Evolutionary conservation across 2,888 invertebrate species (phyloP).

Genomic region (Agrochola macilenta): DNA sequence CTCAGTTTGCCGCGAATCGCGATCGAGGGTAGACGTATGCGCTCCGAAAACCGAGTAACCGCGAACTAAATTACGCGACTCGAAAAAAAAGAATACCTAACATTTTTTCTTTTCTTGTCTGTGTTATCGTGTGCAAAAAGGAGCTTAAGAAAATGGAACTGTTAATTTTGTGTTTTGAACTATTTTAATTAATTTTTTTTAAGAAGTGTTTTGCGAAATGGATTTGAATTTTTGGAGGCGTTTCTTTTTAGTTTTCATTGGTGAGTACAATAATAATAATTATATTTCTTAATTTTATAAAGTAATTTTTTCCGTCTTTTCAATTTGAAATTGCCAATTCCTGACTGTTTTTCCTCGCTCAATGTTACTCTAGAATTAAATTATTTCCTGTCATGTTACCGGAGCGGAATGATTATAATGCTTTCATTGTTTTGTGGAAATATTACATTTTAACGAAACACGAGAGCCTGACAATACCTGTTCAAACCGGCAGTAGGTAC

Average conservation of each 20-base stretch:
- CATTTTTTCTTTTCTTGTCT: slow-evolving; percentile 14
- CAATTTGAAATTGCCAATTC: slow-evolving; percentile 1
- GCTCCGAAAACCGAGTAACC: slow-evolving; percentile 8
- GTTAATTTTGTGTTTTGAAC: slow-evolving; percentile 35
- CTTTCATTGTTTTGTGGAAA: slow-evolving; percentile 17
- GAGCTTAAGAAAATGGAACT: slow-evolving; percentile 36
- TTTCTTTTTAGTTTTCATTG: slow-evolving; percentile 63
- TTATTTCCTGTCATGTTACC: slow-evolving; percentile 18
- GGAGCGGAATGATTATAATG: slow-evolving; percentile 20
- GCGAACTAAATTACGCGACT: slow-evolving; percentile 64
- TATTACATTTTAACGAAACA: slow-evolving; percentile 8
- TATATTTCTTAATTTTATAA: neutral
- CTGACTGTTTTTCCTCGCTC: slow-evolving; percentile 20
- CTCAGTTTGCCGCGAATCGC: slow-evolving; percentile 58
- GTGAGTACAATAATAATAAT: slow-evolving; percentile 69
- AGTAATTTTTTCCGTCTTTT: neutral
- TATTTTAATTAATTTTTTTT: slow-evolving; percentile 13
- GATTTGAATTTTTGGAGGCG: slow-evolving; percentile 71
- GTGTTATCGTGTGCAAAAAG: slow-evolving; percentile 38
- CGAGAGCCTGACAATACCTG: neutral
- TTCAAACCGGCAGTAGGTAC: neutral
- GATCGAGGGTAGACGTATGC: slow-evolving; percentile 39
- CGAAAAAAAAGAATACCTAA: slow-evolving; percentile 28
- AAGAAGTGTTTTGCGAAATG: slow-evolving; percentile 69
- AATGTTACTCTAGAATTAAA: slow-evolving; percentile 18